A percentile compares a stretch with the other conserved stretches of the same genome.
phyloP scores from a whole-genome alignment of 2,888 invertebrate species.

The Orchesellides sinensis region DNA sequence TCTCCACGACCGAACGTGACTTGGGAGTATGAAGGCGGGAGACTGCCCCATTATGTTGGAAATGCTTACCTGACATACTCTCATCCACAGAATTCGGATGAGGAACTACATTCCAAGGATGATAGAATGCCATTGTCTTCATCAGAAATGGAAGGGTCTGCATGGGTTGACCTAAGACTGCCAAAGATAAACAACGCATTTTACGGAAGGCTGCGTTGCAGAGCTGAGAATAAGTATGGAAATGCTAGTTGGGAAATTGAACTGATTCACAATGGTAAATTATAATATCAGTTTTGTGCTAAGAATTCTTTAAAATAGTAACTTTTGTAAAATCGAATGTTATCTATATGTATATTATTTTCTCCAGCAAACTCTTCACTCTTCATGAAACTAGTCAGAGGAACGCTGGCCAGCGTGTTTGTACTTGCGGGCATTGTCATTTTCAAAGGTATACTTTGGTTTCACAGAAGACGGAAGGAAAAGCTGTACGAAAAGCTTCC shows the following conservation, averaged over 20 bases:
- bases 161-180: conserved; percentile 43
- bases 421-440: conserved; percentile 3
- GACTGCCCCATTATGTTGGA: conserved; percentile 5
- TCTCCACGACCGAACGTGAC: conserved; percentile 93
- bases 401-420: conserved; percentile 6
- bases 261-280: conserved; percentile 43
- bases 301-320: neutral
- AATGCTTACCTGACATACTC: neutral
- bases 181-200: conserved; percentile 58
- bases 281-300: neutral
- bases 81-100: neutral
- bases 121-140: too few relatives aligned
- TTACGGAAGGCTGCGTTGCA: conserved; percentile 44
- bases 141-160: neutral
- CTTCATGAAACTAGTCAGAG: conserved; percentile 49
- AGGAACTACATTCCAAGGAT: conserved; percentile 8
- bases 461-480: neutral
- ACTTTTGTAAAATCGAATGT: neutral
- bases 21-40: conserved; percentile 91
- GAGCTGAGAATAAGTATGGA: conserved; percentile 36
- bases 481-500: conserved; percentile 46
- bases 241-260: conserved; percentile 31
- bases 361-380: conserved; percentile 56
- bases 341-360: neutral
- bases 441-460: neutral